These are phyloP conservation scores for Phania funesta DNA, from an alignment of 2,888 invertebrate species.

Conservation along the genomic window DNA sequence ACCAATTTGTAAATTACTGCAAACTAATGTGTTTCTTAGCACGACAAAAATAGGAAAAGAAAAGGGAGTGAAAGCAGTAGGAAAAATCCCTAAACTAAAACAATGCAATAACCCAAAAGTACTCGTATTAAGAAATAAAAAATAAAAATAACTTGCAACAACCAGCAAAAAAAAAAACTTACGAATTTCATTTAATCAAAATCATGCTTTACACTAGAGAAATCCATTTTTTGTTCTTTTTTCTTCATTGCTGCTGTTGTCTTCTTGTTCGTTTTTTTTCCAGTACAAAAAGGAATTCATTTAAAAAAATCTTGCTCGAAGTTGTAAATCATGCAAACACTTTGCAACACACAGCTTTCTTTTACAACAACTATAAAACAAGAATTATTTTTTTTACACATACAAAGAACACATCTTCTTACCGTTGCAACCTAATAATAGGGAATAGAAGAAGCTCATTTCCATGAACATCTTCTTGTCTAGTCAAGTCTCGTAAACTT, in stretches of 20 bases:
- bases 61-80: not conserved
- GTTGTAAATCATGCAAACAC: conserved; percentile 57
- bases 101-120: conserved; percentile 37
- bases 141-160: not conserved
- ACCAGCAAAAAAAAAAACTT: conserved; percentile 5
- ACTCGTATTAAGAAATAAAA: too few species aligned
- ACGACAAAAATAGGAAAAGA: conserved; percentile 18
- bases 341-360: conserved; percentile 8
- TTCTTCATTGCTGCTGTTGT: conserved; percentile 17
- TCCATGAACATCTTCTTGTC: conserved; percentile 67
- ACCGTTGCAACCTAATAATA: conserved; percentile 45
- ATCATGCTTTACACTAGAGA: conserved; percentile 64
- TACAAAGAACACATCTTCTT: conserved; percentile 7
- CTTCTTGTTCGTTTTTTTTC: not conserved
- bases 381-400: not conserved
- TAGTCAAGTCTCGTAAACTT: conserved; percentile 67
- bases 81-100: conserved; percentile 25
- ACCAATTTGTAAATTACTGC: conserved; percentile 65
- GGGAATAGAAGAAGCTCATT: conserved; percentile 66
- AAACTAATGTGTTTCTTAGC: conserved; percentile 21
- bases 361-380: conserved; percentile 16
- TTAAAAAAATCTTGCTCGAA: conserved; percentile 26
- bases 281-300: not conserved
- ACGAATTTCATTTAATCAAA: conserved; percentile 65
- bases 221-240: conserved; percentile 22